phyloP scores from a whole-genome alignment of 2,113 vertebrate species.

The Osmerus eperlanus region DNA sequence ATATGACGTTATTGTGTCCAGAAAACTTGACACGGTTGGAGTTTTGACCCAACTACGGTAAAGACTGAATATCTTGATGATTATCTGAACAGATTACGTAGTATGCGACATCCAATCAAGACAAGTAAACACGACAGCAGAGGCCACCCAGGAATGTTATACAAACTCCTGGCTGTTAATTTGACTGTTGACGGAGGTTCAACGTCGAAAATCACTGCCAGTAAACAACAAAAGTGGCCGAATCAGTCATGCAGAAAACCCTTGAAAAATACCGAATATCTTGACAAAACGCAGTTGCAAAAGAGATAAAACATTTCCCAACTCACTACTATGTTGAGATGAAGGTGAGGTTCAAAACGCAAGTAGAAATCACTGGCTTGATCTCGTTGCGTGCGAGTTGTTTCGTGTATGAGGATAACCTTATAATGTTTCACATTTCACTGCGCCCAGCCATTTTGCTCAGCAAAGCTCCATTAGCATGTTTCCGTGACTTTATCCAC shows the following conservation, averaged over 20 bases:
- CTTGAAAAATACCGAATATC: slow-evolving; percentile 11
- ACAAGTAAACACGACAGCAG: background rate
- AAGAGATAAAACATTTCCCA: background rate
- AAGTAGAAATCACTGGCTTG: background rate
- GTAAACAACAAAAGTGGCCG: slow-evolving; percentile 21
- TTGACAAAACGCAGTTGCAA: background rate
- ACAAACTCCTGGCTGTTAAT: background rate
- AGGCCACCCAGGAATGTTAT: background rate
- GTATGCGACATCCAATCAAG: background rate
- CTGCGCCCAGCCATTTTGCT: slow-evolving; percentile 73
- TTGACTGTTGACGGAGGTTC: background rate
- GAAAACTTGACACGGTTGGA: background rate
- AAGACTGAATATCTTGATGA: background rate
- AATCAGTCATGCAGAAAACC: slow-evolving; percentile 43
- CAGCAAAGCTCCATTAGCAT: slow-evolving; percentile 68
- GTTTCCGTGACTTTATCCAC: slow-evolving; percentile 52
- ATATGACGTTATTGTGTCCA: background rate
- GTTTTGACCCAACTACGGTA: background rate
- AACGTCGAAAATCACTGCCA: background rate
- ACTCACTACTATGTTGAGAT: background rate
- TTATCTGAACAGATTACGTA: slow-evolving; percentile 1
- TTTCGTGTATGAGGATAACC: slow-evolving; percentile 36
- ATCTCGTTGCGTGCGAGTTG: slow-evolving; percentile 6
- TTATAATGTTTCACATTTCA: slow-evolving; percentile 68
- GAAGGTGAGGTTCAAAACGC: background rate